A percentile compares a stretch with the other conserved stretches of the same genome.
Conservation (phyloP, 2,797 vertebrate species). For the Neosalanx taihuensis region DNA sequence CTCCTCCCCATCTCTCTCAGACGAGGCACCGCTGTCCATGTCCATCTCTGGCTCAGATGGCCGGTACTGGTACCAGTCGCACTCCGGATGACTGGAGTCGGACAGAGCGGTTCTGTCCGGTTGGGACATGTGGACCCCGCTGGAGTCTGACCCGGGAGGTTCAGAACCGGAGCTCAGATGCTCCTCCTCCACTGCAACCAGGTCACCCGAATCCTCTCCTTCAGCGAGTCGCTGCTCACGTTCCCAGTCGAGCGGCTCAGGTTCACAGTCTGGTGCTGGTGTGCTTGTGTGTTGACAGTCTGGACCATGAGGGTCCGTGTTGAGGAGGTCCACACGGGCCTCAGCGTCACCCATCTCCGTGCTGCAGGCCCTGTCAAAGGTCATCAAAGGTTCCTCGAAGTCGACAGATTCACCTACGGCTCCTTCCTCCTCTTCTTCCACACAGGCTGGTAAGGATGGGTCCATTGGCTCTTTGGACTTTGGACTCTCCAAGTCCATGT, state of each 20-base stretch:
- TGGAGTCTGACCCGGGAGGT: slow-evolving; percentile 69
- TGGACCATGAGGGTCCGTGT: slow-evolving; percentile 13
- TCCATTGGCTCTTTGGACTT: slow-evolving; percentile 53
- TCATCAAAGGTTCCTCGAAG: slow-evolving; percentile 51
- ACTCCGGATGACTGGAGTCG: slow-evolving; percentile 36
- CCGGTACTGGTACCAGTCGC: slow-evolving; percentile 48
- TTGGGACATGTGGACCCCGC: slow-evolving; percentile 64
- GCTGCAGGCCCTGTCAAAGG: slow-evolving; percentile 32
- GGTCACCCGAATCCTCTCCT: slow-evolving; percentile 61
- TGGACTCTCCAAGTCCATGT: slow-evolving; percentile 63
- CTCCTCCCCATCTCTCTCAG: slow-evolving; percentile 54
- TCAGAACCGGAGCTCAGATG: slow-evolving; percentile 53
- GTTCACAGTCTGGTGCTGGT: slow-evolving; percentile 25
- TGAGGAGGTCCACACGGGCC: slow-evolving; percentile 25
- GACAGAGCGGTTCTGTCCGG: slow-evolving; percentile 54
- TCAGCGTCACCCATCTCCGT: slow-evolving; percentile 26
- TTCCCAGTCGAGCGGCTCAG: slow-evolving; percentile 40
- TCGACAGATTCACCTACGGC: slow-evolving; percentile 25
- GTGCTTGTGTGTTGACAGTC: no score
- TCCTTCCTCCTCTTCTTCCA: slow-evolving; percentile 48
- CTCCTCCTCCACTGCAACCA: slow-evolving; percentile 56
- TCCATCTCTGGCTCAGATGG: slow-evolving; percentile 62
- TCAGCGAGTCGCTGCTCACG: slow-evolving; percentile 58
- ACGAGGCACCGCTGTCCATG: slow-evolving; percentile 66
- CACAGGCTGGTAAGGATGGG: slow-evolving; percentile 56